phyloP scores from a whole-genome alignment of 2,888 invertebrate species.

The Sisyra terminalis region DNA sequence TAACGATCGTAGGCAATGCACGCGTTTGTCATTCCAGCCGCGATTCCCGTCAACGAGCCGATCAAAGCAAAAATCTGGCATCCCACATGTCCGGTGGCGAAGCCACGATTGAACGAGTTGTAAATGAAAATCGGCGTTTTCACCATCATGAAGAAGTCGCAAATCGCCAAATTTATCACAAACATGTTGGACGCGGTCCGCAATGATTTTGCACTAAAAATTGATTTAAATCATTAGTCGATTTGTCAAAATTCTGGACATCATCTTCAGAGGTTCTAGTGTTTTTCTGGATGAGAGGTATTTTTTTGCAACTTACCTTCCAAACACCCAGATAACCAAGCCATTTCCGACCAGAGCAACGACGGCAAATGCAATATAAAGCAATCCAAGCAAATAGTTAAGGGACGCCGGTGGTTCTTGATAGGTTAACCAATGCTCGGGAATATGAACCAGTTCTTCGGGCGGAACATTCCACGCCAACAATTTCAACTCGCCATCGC shows the following conservation, averaged over 20 bases:
- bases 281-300: not conserved
- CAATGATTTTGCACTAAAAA: slow-evolving; percentile 46
- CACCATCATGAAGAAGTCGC: slow-evolving; percentile 77
- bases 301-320: slow-evolving; percentile 50
- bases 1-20: slow-evolving; percentile 73
- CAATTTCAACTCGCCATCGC: slow-evolving; percentile 27
- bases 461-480: slow-evolving; percentile 64
- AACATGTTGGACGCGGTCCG: slow-evolving; percentile 72
- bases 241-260: not conserved
- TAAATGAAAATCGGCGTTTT: slow-evolving; percentile 76
- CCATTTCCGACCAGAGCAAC: slow-evolving; percentile 66
- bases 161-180: slow-evolving; percentile 64
- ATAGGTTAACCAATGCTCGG: slow-evolving; percentile 66
- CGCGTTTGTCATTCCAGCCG: slow-evolving; percentile 63
- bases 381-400: slow-evolving; percentile 60
- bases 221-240: not conserved
- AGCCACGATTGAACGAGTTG: slow-evolving; percentile 65
- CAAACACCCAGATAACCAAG: slow-evolving; percentile 70
- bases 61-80: slow-evolving; percentile 63
- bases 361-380: slow-evolving; percentile 60
- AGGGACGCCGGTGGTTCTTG: slow-evolving; percentile 67
- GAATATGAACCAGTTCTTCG: slow-evolving; percentile 58
- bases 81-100: slow-evolving; percentile 52
- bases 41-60: slow-evolving; percentile 67
- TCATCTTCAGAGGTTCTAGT: no score